Conservation (phyloP, 2,888 invertebrate species). For the Mimachlamys varia region DNA sequence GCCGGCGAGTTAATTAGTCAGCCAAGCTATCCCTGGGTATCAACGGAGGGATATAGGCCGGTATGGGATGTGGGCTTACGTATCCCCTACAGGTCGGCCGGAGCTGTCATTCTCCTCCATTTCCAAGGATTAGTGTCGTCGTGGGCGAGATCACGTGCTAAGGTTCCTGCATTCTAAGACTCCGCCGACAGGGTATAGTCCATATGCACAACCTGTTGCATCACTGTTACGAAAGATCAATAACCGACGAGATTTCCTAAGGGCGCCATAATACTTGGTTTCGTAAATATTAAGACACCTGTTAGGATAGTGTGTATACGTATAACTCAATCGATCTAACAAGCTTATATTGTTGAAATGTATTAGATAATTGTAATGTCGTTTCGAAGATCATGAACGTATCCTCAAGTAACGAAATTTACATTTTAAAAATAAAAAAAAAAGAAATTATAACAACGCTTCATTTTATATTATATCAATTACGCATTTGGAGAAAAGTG, state of each 20-base stretch:
- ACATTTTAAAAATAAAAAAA: no score
- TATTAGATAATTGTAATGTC: no score
- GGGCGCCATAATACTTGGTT: no score
- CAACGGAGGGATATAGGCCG: background rate
- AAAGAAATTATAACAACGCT: no score
- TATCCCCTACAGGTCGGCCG: background rate
- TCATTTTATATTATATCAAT: no score
- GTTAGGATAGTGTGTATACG: no score
- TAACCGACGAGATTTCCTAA: background rate
- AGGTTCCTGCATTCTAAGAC: background rate
- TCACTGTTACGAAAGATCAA: background rate
- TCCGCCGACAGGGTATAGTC: background rate
- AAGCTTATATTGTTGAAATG: no score
- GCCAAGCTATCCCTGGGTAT: background rate
- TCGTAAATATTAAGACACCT: no score
- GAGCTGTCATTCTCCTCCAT: background rate
- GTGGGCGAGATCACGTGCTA: background rate
- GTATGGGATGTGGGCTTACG: background rate
- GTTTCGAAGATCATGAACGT: no score
- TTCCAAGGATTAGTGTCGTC: background rate
- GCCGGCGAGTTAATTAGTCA: background rate
- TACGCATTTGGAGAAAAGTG: no score
- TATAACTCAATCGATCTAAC: no score
- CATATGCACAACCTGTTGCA: background rate
- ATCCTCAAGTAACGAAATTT: no score